A percentile compares a stretch with the other conserved stretches of the same genome.
phyloP scores from a whole-genome alignment of 2,797 vertebrate species.

The Lerista edwardsae region DNA sequence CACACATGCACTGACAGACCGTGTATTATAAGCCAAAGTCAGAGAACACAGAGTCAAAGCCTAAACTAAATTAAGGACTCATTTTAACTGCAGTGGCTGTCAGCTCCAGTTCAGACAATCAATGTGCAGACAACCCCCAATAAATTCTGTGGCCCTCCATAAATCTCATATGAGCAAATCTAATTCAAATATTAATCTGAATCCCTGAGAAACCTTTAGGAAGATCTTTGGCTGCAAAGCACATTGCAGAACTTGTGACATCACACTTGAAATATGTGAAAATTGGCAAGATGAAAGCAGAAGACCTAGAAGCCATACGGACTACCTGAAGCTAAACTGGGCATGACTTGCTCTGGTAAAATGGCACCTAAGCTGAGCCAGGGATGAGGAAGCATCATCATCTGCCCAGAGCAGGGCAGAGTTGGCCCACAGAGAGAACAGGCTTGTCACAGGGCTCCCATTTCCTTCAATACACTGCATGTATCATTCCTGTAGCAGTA shows the following conservation, averaged over 20 bases:
- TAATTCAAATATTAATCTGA: neutral
- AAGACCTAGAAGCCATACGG: neutral
- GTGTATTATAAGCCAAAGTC: neutral
- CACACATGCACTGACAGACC: neutral
- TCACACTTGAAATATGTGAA: accelerated
- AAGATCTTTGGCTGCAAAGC: slow-evolving; percentile 15
- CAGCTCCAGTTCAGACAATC: neutral
- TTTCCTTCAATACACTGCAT: neutral
- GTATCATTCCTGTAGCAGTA: slow-evolving; percentile 33
- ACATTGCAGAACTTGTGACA: neutral
- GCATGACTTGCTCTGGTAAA: slow-evolving; percentile 14
- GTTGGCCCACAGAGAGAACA: neutral
- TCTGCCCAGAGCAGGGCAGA: slow-evolving; percentile 15
- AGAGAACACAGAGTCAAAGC: slow-evolving; percentile 13
- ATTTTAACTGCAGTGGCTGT: neutral
- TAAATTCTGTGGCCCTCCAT: neutral
- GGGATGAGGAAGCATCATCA: slow-evolving; percentile 13
- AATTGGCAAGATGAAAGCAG: slow-evolving; percentile 16
- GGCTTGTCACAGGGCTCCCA: slow-evolving; percentile 23
- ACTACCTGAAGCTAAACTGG: neutral
- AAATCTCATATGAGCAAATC: neutral
- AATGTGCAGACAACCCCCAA: neutral
- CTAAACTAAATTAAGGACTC: neutral
- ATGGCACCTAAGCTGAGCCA: neutral
- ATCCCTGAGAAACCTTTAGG: neutral